Evolutionary conservation across 2,113 vertebrate species (phyloP).

Genomic region (Catharus fuscescens): DNA sequence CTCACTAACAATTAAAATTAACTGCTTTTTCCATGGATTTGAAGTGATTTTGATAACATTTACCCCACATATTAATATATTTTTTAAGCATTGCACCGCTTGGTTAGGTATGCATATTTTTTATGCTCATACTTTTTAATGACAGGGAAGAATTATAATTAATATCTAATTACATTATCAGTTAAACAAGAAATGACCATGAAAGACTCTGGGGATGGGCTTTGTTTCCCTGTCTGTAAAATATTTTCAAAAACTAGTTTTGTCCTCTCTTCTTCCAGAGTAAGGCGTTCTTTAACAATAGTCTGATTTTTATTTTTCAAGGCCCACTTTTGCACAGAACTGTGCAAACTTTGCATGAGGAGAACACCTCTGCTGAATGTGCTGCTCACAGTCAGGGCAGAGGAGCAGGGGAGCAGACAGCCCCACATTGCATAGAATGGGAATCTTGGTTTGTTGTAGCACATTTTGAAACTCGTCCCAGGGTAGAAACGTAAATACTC

Average conservation of each 20-base stretch:
- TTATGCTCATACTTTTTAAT: not conserved
- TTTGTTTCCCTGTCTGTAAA: not conserved
- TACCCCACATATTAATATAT: not conserved
- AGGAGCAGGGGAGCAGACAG: not conserved
- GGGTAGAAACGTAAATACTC: not conserved
- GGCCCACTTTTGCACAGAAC: not conserved
- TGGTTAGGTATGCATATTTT: not conserved
- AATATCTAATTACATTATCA: not conserved
- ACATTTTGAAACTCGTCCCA: not conserved
- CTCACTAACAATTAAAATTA: not conserved
- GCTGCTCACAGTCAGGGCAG: not conserved
- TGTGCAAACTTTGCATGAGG: fast-evolving
- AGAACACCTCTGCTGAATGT: not conserved
- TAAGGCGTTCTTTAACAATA: not conserved
- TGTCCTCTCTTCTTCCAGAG: not conserved
- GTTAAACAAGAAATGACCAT: not conserved
- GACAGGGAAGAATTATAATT: not conserved
- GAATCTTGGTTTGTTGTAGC: not conserved
- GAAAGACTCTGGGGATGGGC: not conserved
- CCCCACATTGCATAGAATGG: fast-evolving
- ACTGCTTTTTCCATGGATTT: not conserved
- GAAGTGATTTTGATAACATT: not conserved
- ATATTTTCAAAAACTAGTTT: not conserved
- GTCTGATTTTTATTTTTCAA: not conserved
- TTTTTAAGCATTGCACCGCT: not conserved